Evolutionary conservation across 35 echinoderm and acorn worm species (phyloP).

Genomic region (Ophiothrix spiculata): DNA sequence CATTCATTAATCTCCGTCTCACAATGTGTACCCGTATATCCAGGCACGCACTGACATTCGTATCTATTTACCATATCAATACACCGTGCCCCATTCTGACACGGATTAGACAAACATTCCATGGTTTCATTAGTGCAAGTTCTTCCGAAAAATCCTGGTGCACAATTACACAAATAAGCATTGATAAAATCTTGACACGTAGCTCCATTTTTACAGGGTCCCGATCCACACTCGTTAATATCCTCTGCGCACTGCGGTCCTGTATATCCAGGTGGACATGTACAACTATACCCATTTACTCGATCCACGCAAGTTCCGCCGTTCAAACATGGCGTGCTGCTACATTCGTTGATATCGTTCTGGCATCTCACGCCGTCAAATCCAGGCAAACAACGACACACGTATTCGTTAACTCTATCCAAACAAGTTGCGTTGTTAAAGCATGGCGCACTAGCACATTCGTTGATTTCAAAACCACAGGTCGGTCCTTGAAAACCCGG

Average conservation of each 20-base stretch:
- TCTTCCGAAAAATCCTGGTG: not conserved
- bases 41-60: not conserved
- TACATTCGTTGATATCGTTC: slow-evolving; percentile 26
- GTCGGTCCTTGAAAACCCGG: slow-evolving; percentile 28
- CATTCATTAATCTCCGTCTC: slow-evolving; percentile 46
- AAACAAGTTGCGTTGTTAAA: slow-evolving; percentile 23
- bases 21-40: not conserved
- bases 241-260: slow-evolving; percentile 6
- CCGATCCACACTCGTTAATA: slow-evolving; percentile 30
- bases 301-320: not conserved
- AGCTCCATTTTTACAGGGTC: slow-evolving; percentile 24
- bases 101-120: slow-evolving; percentile 21
- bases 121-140: not conserved
- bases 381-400: not conserved
- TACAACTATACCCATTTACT: slow-evolving; percentile 3
- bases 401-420: slow-evolving; percentile 9
- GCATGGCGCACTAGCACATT: slow-evolving; percentile 36
- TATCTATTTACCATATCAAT: not conserved
- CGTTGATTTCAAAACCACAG: slow-evolving; percentile 12
- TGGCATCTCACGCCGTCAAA: slow-evolving; percentile 7
- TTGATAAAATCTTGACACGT: slow-evolving; percentile 25
- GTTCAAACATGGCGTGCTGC: slow-evolving; percentile 35
- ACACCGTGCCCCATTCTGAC: slow-evolving; percentile 27
- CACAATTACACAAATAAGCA: slow-evolving; percentile 25
- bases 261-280: slow-evolving; percentile 7